Base-by-base conservation (phyloP, 1,140 invertebrate species). In the Zaprionus africanus region DNA sequence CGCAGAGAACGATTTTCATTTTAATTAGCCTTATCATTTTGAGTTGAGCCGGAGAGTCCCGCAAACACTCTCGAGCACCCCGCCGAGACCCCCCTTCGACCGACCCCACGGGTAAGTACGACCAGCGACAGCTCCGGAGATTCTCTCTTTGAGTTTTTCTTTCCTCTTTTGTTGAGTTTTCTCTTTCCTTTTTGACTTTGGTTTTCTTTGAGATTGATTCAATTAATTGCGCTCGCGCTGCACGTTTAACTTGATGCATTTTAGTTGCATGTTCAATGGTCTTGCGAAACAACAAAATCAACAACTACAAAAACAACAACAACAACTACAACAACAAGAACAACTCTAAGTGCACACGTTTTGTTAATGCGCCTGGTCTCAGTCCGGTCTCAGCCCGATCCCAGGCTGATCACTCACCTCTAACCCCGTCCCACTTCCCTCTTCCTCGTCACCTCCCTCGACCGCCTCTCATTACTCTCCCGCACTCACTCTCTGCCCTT, bases 211-310 rank as follows among this genome's bases (percentile, higher is more conserved):
- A 31, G 22, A n/a, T 36, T 56, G 3, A 15, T 57, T 38, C 31
- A 28, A 54, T 28, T 22, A 54, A 64, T 64, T 64, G 51, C 34
- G 51, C 54, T 53, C 60, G 38, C 64, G 84, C 70, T 84, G 84
- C 84, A 88, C 85, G 84, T 90, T 90, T 75, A 65, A 72, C 60
- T 76, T 59, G 61, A 65, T 62, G 68, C 68, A 76, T 76, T 64
- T 60, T 72, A 71, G 68, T 72, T 88, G 74, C 82, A 86, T 82
- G 83, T 72, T 72, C 51, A 63, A 70, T 76, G 60, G 53, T 70
- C 73, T 64, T 64, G 62, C 63, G 46, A 51, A 24, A 51, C 17
- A 59, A 59, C 26, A n/a, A n/a, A n/a, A n/a, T n/a, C n/a, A 58
- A 58, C 28, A 36, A 59, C 31, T 19, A 59, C 31, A 36, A 58